Evolutionary conservation across 2,797 vertebrate genomes (phyloP).

Genomic region (Luscinia megarhynchos): DNA sequence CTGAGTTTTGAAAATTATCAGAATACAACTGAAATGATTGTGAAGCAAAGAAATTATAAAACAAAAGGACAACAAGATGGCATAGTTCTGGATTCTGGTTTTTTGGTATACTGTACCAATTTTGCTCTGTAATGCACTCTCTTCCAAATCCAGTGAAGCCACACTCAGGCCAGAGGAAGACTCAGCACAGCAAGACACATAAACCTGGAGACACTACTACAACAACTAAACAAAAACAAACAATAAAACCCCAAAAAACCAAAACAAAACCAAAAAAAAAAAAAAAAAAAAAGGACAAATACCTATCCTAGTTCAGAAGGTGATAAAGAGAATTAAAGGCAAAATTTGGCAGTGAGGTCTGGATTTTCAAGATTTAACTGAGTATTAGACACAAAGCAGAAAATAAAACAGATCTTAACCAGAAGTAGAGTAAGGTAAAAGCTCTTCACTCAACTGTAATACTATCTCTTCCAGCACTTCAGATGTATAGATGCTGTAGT

Average conservation of each 20-base stretch:
- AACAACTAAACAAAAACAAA: neutral
- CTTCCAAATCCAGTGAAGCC: neutral
- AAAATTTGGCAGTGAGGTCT: neutral
- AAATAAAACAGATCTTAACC: neutral
- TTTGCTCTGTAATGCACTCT: neutral
- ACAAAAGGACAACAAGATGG: neutral
- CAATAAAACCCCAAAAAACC: neutral
- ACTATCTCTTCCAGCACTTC: neutral
- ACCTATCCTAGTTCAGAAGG: neutral
- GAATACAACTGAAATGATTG: neutral
- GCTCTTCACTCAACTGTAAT: neutral
- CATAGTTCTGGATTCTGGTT: neutral
- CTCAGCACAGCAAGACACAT: neutral
- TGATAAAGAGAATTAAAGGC: neutral
- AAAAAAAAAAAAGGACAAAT: neutral
- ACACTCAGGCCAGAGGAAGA: neutral
- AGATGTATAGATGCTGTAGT: rapidly evolving
- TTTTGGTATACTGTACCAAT: neutral
- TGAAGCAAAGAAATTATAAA: neutral
- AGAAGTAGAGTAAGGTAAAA: neutral
- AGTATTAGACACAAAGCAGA: neutral
- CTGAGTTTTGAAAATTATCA: rapidly evolving
- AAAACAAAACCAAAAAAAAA: neutral
- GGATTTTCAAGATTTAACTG: neutral
- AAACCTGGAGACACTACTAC: neutral